Base-by-base conservation (phyloP, 2,113 vertebrate genomes). In the Hypomesus transpacificus region DNA sequence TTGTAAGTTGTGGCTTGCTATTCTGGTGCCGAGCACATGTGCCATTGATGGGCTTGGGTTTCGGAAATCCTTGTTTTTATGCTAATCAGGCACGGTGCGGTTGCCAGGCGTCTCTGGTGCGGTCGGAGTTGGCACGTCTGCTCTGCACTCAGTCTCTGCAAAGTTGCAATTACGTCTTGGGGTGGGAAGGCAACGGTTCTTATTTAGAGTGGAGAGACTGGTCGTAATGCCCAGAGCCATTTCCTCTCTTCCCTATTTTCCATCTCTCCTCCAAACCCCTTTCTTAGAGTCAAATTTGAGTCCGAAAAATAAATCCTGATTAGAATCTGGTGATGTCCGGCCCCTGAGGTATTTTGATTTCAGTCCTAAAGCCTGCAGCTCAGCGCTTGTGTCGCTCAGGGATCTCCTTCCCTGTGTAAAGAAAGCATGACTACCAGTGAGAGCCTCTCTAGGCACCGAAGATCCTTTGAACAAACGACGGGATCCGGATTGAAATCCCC, bases 11-110 rank as follows among this genome's bases (percentile, higher is more conserved):
- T 79, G 90, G 89, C 82, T 74, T 68, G 83, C 87, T 90, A 89
- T 92, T 90, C 88, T 82, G 71, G 83, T 78, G 78, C 70, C 76
- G 71, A 77, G 81, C 89, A 84, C 86, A 79, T 88, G 89, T 76
- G 78, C 86, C 85, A 88, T 86, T 88, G 88, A 87, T 88, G 87
- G 88, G 74, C 83, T 89, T 85, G 86, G 88, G 87, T 91, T 91
- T 89, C 85, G 81, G 86, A 91, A 90, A 89, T 90, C 84, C 87
- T 89, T 87, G 76, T 86, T 84, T 86, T 80, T 87, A 86, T 87
- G 87, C 84, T 92, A 90, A 90, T 92, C 87, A 88, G 88, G 79
- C 81, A 60, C 85, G 70, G 69, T 80, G 87, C 78, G 88, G 90
- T 90, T n/a, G 70, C 82, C 79, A 80, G 80, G 82, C 82, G 46